Evolutionary conservation across 2,113 vertebrate species (phyloP).

Genomic region (Oxygymnocypris stewartii): DNA sequence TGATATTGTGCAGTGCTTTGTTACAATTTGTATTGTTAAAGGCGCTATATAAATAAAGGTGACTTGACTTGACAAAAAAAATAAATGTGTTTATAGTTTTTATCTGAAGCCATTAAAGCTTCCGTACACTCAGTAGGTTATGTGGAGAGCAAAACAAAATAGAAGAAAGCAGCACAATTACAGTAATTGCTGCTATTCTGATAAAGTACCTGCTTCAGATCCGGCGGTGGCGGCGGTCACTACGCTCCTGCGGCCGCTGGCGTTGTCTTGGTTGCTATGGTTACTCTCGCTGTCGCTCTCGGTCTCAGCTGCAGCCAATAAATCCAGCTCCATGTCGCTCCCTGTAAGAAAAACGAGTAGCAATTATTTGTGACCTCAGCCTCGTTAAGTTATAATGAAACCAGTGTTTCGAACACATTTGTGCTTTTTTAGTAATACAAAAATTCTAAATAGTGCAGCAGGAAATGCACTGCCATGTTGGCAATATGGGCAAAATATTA

Average conservation of each 20-base stretch:
- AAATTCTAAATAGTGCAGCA: neutral
- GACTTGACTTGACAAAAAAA: no score
- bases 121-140: neutral
- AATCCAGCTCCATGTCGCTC: slow-evolving; percentile 98
- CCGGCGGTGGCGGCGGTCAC: slow-evolving; percentile 97
- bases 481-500: neutral
- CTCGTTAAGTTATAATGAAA: no score
- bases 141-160: neutral
- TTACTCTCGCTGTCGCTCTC: slow-evolving; percentile 99
- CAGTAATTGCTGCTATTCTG: neutral
- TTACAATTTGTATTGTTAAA: no score
- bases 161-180: neutral
- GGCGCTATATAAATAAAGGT: no score
- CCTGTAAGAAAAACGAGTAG: slow-evolving; percentile 70
- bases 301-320: slow-evolving; percentile 94
- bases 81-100: neutral
- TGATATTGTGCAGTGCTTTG: no score
- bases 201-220: slow-evolving; percentile 91
- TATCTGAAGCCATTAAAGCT: neutral
- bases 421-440: neutral
- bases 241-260: slow-evolving; percentile 95
- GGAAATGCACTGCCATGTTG: neutral
- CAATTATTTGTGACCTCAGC: neutral
- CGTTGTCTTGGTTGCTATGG: slow-evolving; percentile 99
- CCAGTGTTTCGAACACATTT: neutral